phyloP scores from a whole-genome alignment of 2,888 invertebrate genomes.

The Sminthurinus aureus region DNA sequence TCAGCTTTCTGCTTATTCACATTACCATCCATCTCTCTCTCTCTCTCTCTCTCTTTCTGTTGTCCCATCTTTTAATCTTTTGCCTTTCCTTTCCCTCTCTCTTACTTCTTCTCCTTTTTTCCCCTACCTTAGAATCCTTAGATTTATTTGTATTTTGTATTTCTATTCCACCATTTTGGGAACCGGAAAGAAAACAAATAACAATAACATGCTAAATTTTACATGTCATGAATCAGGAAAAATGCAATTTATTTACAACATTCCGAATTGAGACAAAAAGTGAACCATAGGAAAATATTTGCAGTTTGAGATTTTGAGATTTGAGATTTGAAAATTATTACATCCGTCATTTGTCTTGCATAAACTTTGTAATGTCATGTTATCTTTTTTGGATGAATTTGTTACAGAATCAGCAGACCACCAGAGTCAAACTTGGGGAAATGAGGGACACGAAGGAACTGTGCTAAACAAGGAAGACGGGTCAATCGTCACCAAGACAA shows the following conservation, averaged over 20 bases:
- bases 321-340: no score
- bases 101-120: not conserved
- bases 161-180: not conserved
- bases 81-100: not conserved
- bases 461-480: no score
- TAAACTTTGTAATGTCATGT: no score
- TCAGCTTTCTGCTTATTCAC: constrained; percentile 1
- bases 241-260: not conserved
- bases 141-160: no score
- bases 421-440: no score
- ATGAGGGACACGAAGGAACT: no score
- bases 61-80: not conserved
- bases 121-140: not conserved
- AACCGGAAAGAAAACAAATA: not conserved
- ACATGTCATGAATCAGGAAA: not conserved
- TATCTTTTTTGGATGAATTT: no score
- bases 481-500: not conserved
- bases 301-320: no score
- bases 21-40: not conserved
- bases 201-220: not conserved
- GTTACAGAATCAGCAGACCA: no score
- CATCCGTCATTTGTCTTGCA: no score
- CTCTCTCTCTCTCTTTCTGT: no score
- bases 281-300: no score
- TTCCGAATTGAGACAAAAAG: not conserved